A percentile compares a stretch with the other conserved stretches of the same genome.
Evolutionary conservation across 2,888 invertebrate species (phyloP).

Genomic region (Thumatha senex): DNA sequence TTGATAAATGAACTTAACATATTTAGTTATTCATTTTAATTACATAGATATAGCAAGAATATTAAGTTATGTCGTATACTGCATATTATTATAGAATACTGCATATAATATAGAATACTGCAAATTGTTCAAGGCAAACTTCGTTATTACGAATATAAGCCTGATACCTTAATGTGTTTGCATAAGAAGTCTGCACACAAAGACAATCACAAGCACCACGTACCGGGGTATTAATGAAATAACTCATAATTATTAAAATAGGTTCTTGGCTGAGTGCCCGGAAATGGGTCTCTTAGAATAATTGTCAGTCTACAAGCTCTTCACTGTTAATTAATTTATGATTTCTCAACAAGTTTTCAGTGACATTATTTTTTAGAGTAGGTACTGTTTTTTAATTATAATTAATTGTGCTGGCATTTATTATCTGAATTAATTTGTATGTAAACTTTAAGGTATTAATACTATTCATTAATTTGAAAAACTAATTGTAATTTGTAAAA

Average conservation of each 20-base stretch:
- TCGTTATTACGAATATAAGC: conserved; percentile 7
- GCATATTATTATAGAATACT: background rate
- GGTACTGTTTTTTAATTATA: too few relatives aligned
- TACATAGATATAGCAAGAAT: background rate
- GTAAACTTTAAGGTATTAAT: conserved; percentile 11
- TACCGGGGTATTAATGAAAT: conserved; percentile 54
- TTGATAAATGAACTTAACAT: too few relatives aligned
- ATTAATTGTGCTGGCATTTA: conserved; percentile 1
- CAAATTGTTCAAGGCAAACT: background rate
- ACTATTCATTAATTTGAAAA: too few relatives aligned
- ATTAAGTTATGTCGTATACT: background rate
- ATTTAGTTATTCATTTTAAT: too few relatives aligned
- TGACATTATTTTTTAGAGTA: conserved; percentile 12
- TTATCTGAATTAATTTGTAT: background rate
- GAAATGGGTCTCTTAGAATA: conserved; percentile 58
- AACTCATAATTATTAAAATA: conserved; percentile 69
- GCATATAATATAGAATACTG: background rate
- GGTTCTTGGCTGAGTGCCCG: conserved; percentile 66
- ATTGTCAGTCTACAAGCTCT: conserved; percentile 60
- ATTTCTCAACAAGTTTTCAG: conserved; percentile 64
- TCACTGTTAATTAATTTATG: conserved; percentile 77
- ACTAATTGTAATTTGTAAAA: too few relatives aligned
- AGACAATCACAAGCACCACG: conserved; percentile 29
- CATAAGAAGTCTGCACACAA: conserved; percentile 24
- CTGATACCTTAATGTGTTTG: conserved; percentile 19